Conservation (phyloP, 2,888 invertebrate genomes). For the Liodrosophila aerea region DNA sequence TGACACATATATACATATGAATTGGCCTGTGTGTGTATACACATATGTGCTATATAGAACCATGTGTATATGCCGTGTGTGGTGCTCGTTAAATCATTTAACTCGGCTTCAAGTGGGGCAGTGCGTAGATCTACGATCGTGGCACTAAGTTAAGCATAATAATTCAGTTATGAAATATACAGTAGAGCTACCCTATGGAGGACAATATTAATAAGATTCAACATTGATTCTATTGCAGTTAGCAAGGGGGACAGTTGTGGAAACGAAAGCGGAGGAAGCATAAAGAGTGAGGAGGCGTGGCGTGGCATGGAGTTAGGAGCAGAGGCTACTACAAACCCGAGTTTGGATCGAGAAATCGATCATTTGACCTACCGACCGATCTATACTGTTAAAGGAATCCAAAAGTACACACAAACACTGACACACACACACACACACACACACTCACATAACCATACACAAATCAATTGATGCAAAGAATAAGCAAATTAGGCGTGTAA, state of each 20-base stretch:
- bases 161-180: neutral
- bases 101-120: conserved; percentile 7
- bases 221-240: conserved; percentile 19
- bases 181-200: no score
- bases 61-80: conserved; percentile 22
- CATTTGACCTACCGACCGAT: conserved; percentile 55
- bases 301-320: conserved; percentile 1
- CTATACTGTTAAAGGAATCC: conserved; percentile 45
- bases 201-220: conserved; percentile 1
- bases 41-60: conserved; percentile 7
- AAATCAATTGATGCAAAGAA: conserved; percentile 49
- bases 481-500: conserved; percentile 36
- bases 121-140: conserved; percentile 1
- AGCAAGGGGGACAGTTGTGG: conserved; percentile 21
- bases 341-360: conserved; percentile 48
- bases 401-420: conserved; percentile 12
- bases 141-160: neutral
- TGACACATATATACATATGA: conserved; percentile 20
- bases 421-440: conserved; percentile 11
- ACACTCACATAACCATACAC: conserved; percentile 12
- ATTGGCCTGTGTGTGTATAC: neutral
- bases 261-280: neutral
- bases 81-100: conserved; percentile 48
- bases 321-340: conserved; percentile 8
- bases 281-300: neutral